Conservation (phyloP, 2,113 vertebrate species). For the Eclectus roratus region DNA sequence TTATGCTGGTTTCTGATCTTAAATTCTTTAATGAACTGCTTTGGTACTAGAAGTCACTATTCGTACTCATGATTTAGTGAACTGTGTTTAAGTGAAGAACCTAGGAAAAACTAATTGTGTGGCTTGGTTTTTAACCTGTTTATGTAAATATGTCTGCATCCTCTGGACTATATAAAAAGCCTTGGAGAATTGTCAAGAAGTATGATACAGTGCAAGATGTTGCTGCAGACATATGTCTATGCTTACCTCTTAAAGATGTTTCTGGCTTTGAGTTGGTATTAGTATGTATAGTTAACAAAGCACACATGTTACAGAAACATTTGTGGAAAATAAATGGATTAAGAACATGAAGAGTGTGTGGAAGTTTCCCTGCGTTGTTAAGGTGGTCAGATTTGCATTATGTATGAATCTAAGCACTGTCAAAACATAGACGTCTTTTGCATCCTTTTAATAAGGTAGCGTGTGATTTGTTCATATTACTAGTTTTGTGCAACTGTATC, state of each 20-base stretch:
- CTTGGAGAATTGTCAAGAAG: background rate
- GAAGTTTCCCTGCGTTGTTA: background rate
- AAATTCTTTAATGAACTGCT: background rate
- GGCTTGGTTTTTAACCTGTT: background rate
- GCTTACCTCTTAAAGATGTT: background rate
- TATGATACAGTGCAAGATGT: background rate
- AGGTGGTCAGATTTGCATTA: background rate
- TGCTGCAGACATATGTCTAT: background rate
- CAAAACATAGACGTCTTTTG: background rate
- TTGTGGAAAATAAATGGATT: background rate
- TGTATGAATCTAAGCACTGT: background rate
- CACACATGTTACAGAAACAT: background rate
- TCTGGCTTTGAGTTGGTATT: background rate
- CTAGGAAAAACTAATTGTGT: background rate
- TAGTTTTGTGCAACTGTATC: background rate
- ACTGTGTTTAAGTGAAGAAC: background rate
- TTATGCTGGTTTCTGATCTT: background rate
- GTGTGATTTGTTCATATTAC: background rate
- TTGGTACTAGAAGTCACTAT: background rate
- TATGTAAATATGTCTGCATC: background rate
- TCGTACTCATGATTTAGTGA: background rate
- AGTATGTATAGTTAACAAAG: background rate
- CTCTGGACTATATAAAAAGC: background rate
- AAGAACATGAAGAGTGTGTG: background rate
- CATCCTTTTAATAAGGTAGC: background rate